Evolutionary conservation across 1,140 invertebrate species (phyloP), one percentile per base, ranked within the genome.

Genomic region (Carposina sasakii): DNA sequence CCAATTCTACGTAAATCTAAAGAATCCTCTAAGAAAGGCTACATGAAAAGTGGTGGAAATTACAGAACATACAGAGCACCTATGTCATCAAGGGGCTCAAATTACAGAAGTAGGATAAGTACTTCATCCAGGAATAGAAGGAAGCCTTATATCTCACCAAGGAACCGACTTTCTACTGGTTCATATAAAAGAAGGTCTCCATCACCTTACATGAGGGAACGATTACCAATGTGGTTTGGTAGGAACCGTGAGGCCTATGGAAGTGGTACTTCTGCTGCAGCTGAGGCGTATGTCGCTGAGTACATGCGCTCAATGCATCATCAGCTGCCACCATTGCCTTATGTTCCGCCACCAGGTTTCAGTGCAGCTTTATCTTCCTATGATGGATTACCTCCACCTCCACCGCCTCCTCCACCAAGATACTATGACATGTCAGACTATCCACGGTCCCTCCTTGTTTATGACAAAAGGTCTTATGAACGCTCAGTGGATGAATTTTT

Each of bases 401-500:
- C 90, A 19, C 89, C 89, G 19, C 91, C 92, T 16, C 90, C 89
- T 6, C 89, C 91, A 15, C 86, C 93, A 33, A 93, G 95, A 67
- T 95, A 95, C 64, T 93, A 95, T 67, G 92, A 92, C 34, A 72
- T 89, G 28, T 83, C 86, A 33, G 88, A 89, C 52, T 89, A 89
- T 52, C 86, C 83, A 19, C 75, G 86, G 28, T 83, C 87, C 36
- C 85, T 87, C 41, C 47, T 87, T 69, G 85, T 88, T 16, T 81
- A 91, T 43, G 92, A 94, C 57, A 92, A 93, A 62, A 88, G 92
- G 21, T 92, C 91, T 21, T 96, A 96, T 79, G 94, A 97, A 70
- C 89, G 95, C 36, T 95, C 94, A 48, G 95, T 97, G 21, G 94
- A 96, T 76, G 94, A 96, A 71, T 96, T 96, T 74, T 85, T 96